Conservation (phyloP, 1,140 invertebrate genomes). For the Achatina immaculata region DNA sequence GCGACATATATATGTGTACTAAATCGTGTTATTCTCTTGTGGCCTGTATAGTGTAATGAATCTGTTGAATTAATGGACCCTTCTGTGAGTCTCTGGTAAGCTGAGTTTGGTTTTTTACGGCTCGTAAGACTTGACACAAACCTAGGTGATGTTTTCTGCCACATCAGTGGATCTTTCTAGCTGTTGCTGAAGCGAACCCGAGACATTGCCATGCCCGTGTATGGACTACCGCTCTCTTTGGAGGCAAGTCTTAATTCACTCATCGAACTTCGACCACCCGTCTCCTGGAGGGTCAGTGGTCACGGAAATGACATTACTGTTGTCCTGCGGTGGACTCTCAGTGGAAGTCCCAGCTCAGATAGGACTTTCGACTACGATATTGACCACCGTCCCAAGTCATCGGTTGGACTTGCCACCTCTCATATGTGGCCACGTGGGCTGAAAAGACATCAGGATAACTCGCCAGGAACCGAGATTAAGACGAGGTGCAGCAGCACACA, state of each 20-base stretch:
- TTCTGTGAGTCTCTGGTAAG: no score
- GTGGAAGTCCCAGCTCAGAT: background rate
- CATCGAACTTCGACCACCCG: background rate
- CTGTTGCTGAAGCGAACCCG: no score
- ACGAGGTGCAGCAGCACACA: background rate
- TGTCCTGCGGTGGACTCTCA: conserved; percentile 23
- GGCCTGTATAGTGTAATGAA: no score
- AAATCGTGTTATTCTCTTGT: no score
- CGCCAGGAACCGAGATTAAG: background rate
- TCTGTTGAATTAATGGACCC: no score
- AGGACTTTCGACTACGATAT: conserved; percentile 31
- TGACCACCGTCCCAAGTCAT: conserved; percentile 8
- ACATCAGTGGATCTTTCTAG: no score
- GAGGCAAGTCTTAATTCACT: conserved; percentile 33
- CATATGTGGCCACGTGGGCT: background rate
- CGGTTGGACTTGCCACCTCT: background rate
- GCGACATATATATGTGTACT: no score
- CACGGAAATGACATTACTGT: conserved; percentile 26
- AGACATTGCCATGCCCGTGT: conserved; percentile 33
- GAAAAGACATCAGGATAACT: background rate
- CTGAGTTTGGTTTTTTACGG: no score
- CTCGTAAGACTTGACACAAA: no score
- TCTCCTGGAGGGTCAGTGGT: conserved; percentile 32
- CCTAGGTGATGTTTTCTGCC: no score
- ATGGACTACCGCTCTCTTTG: conserved; percentile 19